Evolutionary conservation across 1,140 invertebrate genomes (phyloP).

Genomic region (Macrobrachium nipponense): DNA sequence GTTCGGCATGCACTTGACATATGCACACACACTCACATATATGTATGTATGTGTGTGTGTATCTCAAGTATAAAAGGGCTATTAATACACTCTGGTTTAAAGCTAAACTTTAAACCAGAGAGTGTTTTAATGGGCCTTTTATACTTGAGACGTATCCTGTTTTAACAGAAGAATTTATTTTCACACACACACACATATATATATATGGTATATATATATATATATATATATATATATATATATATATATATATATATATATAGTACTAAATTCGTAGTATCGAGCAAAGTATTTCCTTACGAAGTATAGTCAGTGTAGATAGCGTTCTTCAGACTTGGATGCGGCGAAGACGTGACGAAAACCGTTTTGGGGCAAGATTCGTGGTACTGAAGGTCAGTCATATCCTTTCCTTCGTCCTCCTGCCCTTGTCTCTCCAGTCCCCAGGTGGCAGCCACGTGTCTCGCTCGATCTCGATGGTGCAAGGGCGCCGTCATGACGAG

Average conservation of each 20-base stretch:
- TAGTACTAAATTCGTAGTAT: too few relatives aligned
- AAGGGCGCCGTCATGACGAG: constrained; percentile 31
- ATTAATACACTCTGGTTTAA: too few relatives aligned
- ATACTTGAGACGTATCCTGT: too few relatives aligned
- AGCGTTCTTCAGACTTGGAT: constrained; percentile 7
- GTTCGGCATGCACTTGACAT: too few relatives aligned
- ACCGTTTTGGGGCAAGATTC: not conserved
- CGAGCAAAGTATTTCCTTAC: not conserved
- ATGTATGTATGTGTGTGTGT: not conserved
- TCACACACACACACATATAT: too few relatives aligned
- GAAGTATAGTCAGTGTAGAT: constrained; percentile 11
- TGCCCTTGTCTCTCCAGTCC: not conserved
- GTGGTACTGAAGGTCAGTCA: not conserved
- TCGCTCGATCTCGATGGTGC: constrained; percentile 15
- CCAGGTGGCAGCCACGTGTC: constrained; percentile 27
- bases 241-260: not conserved
- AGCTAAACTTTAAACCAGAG: too few relatives aligned
- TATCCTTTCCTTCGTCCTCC: too few relatives aligned
- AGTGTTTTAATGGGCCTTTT: too few relatives aligned
- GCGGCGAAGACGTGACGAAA: constrained; percentile 12
- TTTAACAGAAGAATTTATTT: too few relatives aligned
- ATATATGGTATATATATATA: not conserved
- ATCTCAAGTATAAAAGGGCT: too few relatives aligned
- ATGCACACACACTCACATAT: not conserved
- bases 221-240: too few relatives aligned